Conservation (phyloP, 2,113 vertebrate species). For the Meleagris gallopavo region DNA sequence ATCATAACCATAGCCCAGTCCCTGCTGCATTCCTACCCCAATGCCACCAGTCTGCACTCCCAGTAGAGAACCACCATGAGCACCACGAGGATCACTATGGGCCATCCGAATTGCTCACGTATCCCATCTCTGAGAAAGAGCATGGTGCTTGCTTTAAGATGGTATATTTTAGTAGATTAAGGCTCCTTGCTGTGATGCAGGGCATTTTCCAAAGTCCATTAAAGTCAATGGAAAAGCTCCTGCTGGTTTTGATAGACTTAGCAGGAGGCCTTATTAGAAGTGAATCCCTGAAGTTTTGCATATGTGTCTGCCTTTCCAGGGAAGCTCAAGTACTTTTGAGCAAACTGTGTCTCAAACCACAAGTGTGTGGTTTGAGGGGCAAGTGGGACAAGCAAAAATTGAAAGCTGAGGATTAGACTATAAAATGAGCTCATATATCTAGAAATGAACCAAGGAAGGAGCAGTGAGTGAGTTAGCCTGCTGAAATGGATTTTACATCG, state of each 20-base stretch:
- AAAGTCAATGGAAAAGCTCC: neutral
- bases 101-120: neutral
- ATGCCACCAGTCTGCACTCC: neutral
- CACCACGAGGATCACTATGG: neutral
- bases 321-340: neutral
- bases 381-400: neutral
- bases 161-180: neutral
- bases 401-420: neutral
- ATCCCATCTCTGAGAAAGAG: neutral
- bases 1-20: neutral
- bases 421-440: neutral
- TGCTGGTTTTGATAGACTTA: neutral
- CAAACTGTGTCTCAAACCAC: neutral
- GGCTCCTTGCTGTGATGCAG: neutral
- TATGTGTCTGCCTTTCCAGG: neutral
- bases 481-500: neutral
- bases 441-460: neutral
- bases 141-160: neutral
- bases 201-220: neutral
- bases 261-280: neutral
- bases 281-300: neutral
- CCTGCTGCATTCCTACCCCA: neutral
- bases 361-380: too few relatives aligned
- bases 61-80: neutral
- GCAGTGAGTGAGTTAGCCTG: neutral